A percentile compares a stretch with the other conserved stretches of the same genome.
phyloP scores from a whole-genome alignment of 2,888 invertebrate species.

The Lasius platythorax region DNA sequence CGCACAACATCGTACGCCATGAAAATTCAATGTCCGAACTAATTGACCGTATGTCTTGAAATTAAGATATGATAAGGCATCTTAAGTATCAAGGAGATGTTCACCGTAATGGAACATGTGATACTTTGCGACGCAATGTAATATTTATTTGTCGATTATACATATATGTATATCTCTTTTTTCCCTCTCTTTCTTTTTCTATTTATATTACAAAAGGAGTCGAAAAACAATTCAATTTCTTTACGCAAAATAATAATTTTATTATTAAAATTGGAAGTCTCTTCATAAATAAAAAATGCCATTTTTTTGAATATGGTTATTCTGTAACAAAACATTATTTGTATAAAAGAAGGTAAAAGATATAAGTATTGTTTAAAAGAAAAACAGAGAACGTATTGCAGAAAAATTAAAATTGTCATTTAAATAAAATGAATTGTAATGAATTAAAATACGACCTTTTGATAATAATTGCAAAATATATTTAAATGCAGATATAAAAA shows the following conservation, averaged over 20 bases:
- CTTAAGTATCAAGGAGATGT: neutral
- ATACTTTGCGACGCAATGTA: slow-evolving; percentile 13
- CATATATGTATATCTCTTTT: neutral
- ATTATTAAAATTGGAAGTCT: neutral
- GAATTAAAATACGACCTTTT: neutral
- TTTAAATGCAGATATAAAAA: neutral
- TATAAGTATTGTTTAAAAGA: neutral
- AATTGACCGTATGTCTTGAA: slow-evolving; percentile 8
- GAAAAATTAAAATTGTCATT: too few relatives aligned
- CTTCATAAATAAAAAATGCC: neutral
- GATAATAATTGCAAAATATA: neutral
- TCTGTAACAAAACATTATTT: neutral
- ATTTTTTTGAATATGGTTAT: neutral
- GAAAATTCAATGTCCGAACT: neutral
- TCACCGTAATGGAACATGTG: neutral
- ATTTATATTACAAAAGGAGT: neutral
- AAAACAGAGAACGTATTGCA: neutral
- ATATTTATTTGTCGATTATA: slow-evolving; percentile 15
- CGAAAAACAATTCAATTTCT: neutral
- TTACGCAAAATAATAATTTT: neutral
- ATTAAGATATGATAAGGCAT: neutral
- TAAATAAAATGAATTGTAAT: too few relatives aligned
- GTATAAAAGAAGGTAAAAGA: neutral
- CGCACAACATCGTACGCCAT: neutral
- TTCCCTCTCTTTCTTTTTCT: neutral